Base-by-base conservation (phyloP, 1,140 invertebrate genomes). In the Drosophila willistoni region DNA sequence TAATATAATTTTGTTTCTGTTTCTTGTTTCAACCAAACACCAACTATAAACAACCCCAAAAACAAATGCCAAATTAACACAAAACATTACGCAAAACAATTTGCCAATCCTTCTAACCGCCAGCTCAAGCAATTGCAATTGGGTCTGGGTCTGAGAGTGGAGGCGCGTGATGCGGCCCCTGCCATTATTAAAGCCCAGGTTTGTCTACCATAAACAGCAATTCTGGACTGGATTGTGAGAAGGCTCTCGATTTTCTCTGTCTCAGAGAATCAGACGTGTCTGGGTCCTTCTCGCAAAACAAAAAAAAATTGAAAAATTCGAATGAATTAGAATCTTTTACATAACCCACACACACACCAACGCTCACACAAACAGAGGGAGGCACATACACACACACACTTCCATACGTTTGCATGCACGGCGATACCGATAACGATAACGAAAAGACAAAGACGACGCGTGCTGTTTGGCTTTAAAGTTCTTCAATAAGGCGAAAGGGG, bases 71-170 rank as follows among this genome's bases (percentile, higher is more conserved):
- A 42, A 55, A 72, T 68, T 71, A 77, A 61, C 72, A 84, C 67
- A 85, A 57, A 12, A 80, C 70, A 82, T 87, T 79, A 87, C 75
- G 75, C 79, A 86, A 82, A 86, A 81, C 66, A 55, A 74, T 91
- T 86, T 59, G 44, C 44, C 22, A 22, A 3, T n/a, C 36, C 36
- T 51, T 19, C 44, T 51, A 51, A 51, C 56, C 56, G 14, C 69
- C 83, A 91, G 90, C 73, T 91, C 57, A 87, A 81, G 78, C 86
- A 90, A 87, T 75, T 91, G 76, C 86, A 90, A 84, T 75, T 91
- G 83, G 90, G 90, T 68, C 59, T 91, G 57, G 90, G 90, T 69
- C 62, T 91, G 59, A 81, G 69, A 56, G 73, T 66, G 63, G 77
- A 59, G 56, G 56, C 81, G 67, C 81, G 81, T 80, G 82, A 90